These are phyloP conservation scores for Drosophila putrida DNA, from an alignment of 2,888 invertebrate species.

Conservation along the genomic window DNA sequence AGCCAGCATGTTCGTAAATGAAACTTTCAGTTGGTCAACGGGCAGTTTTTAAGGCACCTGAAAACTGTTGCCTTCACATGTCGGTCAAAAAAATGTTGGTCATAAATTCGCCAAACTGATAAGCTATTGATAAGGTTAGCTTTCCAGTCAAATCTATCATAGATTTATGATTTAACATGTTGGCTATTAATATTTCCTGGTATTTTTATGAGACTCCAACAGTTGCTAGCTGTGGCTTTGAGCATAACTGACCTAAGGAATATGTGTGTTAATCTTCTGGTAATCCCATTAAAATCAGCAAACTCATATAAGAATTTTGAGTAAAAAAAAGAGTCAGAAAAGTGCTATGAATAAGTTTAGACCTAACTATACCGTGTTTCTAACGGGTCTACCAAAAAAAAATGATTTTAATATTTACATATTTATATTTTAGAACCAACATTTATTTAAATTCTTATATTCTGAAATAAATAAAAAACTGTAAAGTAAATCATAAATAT, in stretches of 20 bases:
- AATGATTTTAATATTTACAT: too few species aligned
- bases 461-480: too few species aligned
- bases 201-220: background rate
- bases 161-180: slow-evolving; percentile 30
- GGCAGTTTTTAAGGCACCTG: slow-evolving; percentile 20
- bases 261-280: background rate
- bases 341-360: too few species aligned
- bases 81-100: background rate
- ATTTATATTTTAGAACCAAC: too few species aligned
- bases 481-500: too few species aligned
- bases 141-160: slow-evolving; percentile 19
- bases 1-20: slow-evolving; percentile 68
- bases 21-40: slow-evolving; percentile 19
- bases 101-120: slow-evolving; percentile 13
- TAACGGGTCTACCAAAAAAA: too few species aligned
- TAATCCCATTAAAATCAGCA: background rate
- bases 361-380: too few species aligned
- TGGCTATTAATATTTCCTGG: background rate
- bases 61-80: background rate
- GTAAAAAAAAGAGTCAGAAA: too few species aligned
- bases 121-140: slow-evolving; percentile 31
- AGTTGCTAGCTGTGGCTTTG: slow-evolving; percentile 1
- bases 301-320: background rate
- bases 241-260: background rate
- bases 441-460: too few species aligned